phyloP scores from a whole-genome alignment of 2,113 vertebrate species.

The Varanus komodoensis region DNA sequence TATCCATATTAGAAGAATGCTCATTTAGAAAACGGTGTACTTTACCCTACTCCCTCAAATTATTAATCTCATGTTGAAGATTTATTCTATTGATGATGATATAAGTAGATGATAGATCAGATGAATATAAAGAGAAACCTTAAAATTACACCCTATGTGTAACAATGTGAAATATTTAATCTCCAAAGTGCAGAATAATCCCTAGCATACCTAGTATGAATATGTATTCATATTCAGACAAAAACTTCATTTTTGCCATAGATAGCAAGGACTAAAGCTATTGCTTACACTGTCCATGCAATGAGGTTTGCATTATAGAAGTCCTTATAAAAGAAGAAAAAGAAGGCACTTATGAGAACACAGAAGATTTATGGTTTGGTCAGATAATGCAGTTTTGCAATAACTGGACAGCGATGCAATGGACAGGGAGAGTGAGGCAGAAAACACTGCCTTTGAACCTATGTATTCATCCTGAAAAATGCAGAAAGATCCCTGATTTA shows the following conservation, averaged over 20 bases:
- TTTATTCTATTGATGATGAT: background rate
- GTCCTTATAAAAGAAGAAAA: background rate
- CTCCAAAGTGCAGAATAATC: background rate
- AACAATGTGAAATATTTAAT: background rate
- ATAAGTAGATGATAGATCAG: background rate
- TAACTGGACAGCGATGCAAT: no score
- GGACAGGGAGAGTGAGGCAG: background rate
- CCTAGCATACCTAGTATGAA: background rate
- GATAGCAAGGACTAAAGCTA: background rate
- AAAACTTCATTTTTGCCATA: background rate
- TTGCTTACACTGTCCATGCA: background rate
- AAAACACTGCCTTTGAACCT: conserved; percentile 18
- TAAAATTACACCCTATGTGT: background rate
- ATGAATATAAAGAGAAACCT: background rate
- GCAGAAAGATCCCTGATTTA: conserved; percentile 33
- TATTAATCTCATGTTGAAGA: background rate
- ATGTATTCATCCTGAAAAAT: conserved; percentile 7
- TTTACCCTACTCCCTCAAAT: background rate
- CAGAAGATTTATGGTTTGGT: background rate
- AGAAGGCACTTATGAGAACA: background rate
- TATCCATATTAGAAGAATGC: background rate
- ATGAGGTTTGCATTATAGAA: background rate
- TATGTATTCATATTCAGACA: background rate
- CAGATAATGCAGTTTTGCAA: background rate
- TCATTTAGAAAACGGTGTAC: background rate